Evolutionary conservation across 2,888 invertebrate genomes (phyloP), one percentile per base, ranked within the genome.

Genomic region (Ophraella communa): DNA sequence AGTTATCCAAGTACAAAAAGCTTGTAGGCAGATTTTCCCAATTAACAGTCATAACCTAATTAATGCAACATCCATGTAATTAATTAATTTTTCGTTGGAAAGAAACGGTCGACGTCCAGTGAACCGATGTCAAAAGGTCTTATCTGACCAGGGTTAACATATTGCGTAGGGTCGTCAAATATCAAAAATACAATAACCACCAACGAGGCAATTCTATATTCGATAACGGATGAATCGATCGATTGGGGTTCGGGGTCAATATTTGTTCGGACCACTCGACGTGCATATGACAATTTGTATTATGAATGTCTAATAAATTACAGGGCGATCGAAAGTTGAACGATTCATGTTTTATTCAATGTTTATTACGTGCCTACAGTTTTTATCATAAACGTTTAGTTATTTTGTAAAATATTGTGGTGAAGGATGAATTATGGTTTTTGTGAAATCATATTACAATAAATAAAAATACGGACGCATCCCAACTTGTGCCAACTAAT

Each of bases 161-260:
- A 78, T 79, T 78, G 79, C 78, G 77, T 77, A 51, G 49, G 78
- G 78, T 79, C 73, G 78, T 74, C 75, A 75, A 79, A 80, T 79
- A 78, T 79, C 78, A 77, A 79, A 39, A 79, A 78, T 74, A 79
- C 79, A 79, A 80, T 79, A 77, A 77, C 73, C 73, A 66, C 66
- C 66, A 73, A 75, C 70, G 66, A 69, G 47, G 70, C 77, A 75
- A 67, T 64, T 61, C 61, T 56, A 64, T 67, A 33, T 60, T 71
- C 68, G 24, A 58, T 57, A 52, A 55, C 49, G 21, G 14, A 21
- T 68, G 60, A 67, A 67, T 68, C 60, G 64, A 59, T 70, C 70
- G 70, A 69, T 57, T 64, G 59, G 42, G 66, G 66, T 64, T 66
- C 21, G 53, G 56, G 65, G 62, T 51, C 64, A 71, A 62, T 53